A percentile compares a stretch with the other conserved stretches of the same genome.
Evolutionary conservation across 2,113 vertebrate genomes (phyloP).

Genomic region (Elephas maximus): DNA sequence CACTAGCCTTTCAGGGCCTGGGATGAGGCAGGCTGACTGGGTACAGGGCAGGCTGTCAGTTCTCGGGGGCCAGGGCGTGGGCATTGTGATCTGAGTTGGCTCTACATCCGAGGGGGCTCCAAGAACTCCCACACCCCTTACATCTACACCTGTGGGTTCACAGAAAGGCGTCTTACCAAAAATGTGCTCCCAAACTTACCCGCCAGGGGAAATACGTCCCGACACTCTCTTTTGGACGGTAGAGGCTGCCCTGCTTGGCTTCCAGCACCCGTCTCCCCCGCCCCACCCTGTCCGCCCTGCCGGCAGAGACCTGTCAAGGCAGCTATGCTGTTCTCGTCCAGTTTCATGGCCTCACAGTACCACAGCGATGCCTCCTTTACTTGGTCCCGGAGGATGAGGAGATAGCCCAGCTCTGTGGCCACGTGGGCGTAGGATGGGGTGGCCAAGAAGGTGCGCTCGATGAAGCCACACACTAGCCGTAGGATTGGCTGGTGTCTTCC

Average conservation of each 20-base stretch:
- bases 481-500: constrained; percentile 85
- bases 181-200: not conserved
- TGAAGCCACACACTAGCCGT: constrained; percentile 82
- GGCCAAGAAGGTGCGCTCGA: constrained; percentile 77
- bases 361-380: constrained; percentile 85
- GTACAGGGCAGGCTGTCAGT: not conserved
- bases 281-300: accelerated
- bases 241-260: not conserved
- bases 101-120: not conserved
- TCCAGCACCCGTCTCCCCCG: not conserved
- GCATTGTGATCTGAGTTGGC: no score
- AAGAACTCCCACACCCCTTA: not conserved
- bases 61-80: not conserved
- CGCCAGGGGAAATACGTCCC: not conserved
- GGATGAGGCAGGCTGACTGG: not conserved
- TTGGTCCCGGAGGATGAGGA: constrained; percentile 85
- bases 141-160: accelerated
- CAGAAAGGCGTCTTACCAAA: not conserved
- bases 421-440: constrained; percentile 64
- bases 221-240: not conserved
- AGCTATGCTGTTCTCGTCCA: constrained; percentile 82
- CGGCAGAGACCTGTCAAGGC: constrained; percentile 85
- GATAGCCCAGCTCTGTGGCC: constrained; percentile 87
- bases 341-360: constrained; percentile 86
- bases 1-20: not conserved